Base-by-base conservation (phyloP, 1,140 invertebrate genomes). In the Lepidostoma basale region DNA sequence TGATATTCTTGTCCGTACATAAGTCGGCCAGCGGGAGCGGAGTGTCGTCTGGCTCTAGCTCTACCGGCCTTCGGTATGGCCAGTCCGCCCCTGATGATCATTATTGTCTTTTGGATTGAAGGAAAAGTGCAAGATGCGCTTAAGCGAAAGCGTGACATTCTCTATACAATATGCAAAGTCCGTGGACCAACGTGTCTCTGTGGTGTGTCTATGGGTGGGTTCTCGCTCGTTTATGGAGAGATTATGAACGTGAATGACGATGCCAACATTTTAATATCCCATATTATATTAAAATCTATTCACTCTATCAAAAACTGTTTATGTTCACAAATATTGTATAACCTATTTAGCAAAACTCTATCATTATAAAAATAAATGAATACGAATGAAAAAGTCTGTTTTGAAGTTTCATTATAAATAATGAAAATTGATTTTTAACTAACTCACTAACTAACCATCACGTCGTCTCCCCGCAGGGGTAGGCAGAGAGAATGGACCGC, bases 21-120 rank as follows among this genome's bases (percentile, higher is more conserved):
- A 69, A 66, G 62, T 72, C 70, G 6, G 54, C 45, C 10, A 67
- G 47, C n/a, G 70, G 70, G 39, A 69, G 63, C 77, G 81, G 79
- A 78, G 79, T 79, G 75, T 81, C 78, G 77, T 79, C 77, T 77
- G 78, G 80, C 59, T 79, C 78, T 77, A 81, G 76, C 72, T 76
- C 79, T 77, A 78, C 79, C 74, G 80, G 79, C 74, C 79, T 78
- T 78, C 80, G 80, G 82, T 83, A 83, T 78, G 81, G 81, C 82
- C 82, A 83, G 80, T 83, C 81, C 78, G 79, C 81, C 80, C 82
- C 82, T 83, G 82, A 69, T 73, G 58, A 64, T 66, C 47, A 72
- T 64, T 59, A 69, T 44, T 69, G 36, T 68, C 62, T 22, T 52
- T 64, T 52, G 62, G 62, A 62, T 60, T 60, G 33, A 68, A 62